phyloP scores from a whole-genome alignment of 2,888 invertebrate species.

The Linyphia triangularis region DNA sequence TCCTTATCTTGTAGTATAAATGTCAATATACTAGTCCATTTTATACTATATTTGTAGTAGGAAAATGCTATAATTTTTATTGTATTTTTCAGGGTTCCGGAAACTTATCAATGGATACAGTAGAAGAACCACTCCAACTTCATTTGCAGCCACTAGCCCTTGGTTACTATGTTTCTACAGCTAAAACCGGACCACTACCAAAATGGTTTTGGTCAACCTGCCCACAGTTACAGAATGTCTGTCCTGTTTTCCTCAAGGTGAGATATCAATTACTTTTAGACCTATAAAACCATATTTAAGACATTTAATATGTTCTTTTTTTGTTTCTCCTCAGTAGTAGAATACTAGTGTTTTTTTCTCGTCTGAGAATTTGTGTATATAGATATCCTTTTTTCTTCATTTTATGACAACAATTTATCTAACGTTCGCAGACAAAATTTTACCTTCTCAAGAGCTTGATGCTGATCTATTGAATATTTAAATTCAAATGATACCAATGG shows the following conservation, averaged over 20 bases:
- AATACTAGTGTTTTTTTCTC: background rate
- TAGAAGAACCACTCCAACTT: slow-evolving; percentile 90
- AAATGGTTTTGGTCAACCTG: slow-evolving; percentile 92
- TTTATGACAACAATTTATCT: too few relatives aligned
- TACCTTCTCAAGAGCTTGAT: too few relatives aligned
- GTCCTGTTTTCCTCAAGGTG: slow-evolving; percentile 93
- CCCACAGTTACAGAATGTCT: slow-evolving; percentile 93
- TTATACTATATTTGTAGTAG: too few relatives aligned
- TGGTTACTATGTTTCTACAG: slow-evolving; percentile 98
- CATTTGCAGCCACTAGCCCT: slow-evolving; percentile 98
- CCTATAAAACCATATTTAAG: background rate
- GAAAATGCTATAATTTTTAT: too few relatives aligned
- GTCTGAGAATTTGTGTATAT: background rate
- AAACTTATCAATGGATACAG: slow-evolving; percentile 76
- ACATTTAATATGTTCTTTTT: background rate
- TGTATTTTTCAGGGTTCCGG: slow-evolving; percentile 76
- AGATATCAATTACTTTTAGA: slow-evolving; percentile 24
- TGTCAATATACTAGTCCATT: too few relatives aligned
- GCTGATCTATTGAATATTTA: too few relatives aligned
- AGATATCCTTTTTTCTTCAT: too few relatives aligned
- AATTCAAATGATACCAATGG: too few relatives aligned
- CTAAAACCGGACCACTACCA: slow-evolving; percentile 94
- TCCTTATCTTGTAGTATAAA: too few relatives aligned
- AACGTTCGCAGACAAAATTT: too few relatives aligned
- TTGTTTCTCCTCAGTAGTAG: background rate